Conservation (phyloP, 2,113 vertebrate genomes). For the Tenebrosternarchus preto region DNA sequence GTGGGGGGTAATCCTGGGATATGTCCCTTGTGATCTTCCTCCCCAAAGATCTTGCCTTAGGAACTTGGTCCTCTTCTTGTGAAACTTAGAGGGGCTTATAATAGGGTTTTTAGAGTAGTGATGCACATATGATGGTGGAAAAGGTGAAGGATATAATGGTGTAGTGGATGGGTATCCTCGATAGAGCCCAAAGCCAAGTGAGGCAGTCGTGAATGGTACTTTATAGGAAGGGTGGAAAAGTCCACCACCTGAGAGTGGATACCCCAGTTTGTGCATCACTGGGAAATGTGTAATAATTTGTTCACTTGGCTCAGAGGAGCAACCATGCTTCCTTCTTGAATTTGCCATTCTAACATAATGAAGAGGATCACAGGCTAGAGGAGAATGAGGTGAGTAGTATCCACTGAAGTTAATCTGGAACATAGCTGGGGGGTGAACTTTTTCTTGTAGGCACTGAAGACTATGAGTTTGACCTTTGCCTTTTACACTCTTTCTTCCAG, state of each 20-base stretch:
- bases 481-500: slow-evolving; percentile 61
- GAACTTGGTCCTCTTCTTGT: slow-evolving; percentile 90
- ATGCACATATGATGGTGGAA: slow-evolving; percentile 80
- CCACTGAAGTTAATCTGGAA: slow-evolving; percentile 90
- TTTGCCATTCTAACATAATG: slow-evolving; percentile 88
- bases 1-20: slow-evolving; percentile 79
- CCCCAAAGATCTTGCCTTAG: slow-evolving; percentile 82
- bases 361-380: slow-evolving; percentile 82
- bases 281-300: slow-evolving; percentile 83
- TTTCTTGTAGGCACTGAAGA: slow-evolving; percentile 83
- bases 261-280: slow-evolving; percentile 85
- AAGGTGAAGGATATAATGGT: slow-evolving; percentile 83
- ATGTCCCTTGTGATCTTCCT: slow-evolving; percentile 72
- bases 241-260: slow-evolving; percentile 79
- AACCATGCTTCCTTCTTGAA: slow-evolving; percentile 86
- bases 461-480: slow-evolving; percentile 72
- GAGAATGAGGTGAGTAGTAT: slow-evolving; percentile 88
- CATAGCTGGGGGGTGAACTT: slow-evolving; percentile 90
- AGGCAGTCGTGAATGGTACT: slow-evolving; percentile 83
- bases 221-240: slow-evolving; percentile 86
- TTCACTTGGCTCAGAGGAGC: slow-evolving; percentile 89
- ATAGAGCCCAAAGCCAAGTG: slow-evolving; percentile 91
- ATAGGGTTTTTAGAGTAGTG: slow-evolving; percentile 85
- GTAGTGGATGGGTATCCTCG: slow-evolving; percentile 86
- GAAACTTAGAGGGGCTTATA: slow-evolving; percentile 92